A percentile compares a stretch with the other conserved stretches of the same genome.
phyloP scores from a whole-genome alignment of 2,797 vertebrate species.

The Rhodeus uyekii region DNA sequence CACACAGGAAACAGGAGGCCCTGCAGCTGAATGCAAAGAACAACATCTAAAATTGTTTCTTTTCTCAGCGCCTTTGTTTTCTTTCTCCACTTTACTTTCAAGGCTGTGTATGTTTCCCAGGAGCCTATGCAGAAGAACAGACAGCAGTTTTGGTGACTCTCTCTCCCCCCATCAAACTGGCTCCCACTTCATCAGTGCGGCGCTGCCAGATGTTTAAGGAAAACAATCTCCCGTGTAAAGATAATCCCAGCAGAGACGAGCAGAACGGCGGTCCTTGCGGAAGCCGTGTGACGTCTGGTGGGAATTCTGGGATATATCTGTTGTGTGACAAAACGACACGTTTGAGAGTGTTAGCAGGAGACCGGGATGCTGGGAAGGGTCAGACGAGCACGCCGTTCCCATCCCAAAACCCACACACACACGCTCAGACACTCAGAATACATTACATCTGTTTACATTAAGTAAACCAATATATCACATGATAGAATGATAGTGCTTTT shows the following conservation, averaged over 20 bases:
- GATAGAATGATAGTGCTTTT: background rate
- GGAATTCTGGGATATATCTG: constrained; percentile 46
- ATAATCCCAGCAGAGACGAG: constrained; percentile 55
- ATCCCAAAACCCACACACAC: constrained; percentile 57
- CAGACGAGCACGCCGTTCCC: constrained; percentile 75
- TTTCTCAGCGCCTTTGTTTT: constrained; percentile 55
- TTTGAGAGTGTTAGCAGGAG: constrained; percentile 66
- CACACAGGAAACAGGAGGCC: constrained; percentile 68
- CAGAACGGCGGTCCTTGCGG: constrained; percentile 22
- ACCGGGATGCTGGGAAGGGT: constrained; percentile 67
- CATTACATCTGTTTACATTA: background rate
- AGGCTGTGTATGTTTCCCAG: constrained; percentile 35
- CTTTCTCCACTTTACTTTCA: constrained; percentile 51
- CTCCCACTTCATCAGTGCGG: constrained; percentile 60
- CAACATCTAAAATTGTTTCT: constrained; percentile 55
- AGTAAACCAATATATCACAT: background rate
- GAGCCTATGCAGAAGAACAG: constrained; percentile 6
- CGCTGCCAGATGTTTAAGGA: constrained; percentile 78
- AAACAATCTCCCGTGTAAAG: constrained; percentile 68
- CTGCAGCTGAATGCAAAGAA: constrained; percentile 70
- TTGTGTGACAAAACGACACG: constrained; percentile 66
- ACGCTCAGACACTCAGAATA: background rate
- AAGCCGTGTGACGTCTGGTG: constrained; percentile 27
- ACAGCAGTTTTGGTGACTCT: constrained; percentile 36
- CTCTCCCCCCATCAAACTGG: constrained; percentile 41